Evolutionary conservation across 2,888 invertebrate genomes (phyloP).

Genomic region (Protophormia terraenovae): DNA sequence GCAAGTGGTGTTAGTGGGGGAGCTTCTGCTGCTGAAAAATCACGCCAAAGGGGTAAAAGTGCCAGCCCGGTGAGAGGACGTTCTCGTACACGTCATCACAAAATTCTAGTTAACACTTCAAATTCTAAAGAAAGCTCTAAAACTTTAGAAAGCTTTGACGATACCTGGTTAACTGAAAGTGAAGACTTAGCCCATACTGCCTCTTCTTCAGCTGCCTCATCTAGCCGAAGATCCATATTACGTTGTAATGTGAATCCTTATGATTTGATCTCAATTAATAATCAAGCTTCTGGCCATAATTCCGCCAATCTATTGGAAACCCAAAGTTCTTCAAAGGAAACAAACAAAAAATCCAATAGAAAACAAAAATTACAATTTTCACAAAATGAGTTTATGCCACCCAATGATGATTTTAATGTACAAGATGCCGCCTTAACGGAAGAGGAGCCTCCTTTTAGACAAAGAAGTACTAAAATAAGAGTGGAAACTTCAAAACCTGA

Average conservation of each 20-base stretch:
- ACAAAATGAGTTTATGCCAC: constrained; percentile 81
- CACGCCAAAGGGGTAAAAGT: constrained; percentile 81
- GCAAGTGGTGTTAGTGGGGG: constrained; percentile 20
- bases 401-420: constrained; percentile 82
- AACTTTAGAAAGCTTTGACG: constrained; percentile 67
- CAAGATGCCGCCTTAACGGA: constrained; percentile 78
- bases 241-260: constrained; percentile 93
- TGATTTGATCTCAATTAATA: constrained; percentile 86
- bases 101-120: constrained; percentile 73
- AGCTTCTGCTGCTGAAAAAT: constrained; percentile 74
- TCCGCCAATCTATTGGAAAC: constrained; percentile 37
- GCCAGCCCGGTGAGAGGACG: constrained; percentile 84
- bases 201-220: constrained; percentile 20
- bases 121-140: constrained; percentile 79
- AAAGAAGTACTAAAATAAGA: constrained; percentile 42
- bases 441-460: constrained; percentile 71
- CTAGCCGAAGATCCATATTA: constrained; percentile 86
- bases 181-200: constrained; percentile 70
- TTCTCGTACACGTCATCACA: constrained; percentile 81
- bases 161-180: constrained; percentile 79
- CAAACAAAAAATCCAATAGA: constrained; percentile 32
- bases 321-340: constrained; percentile 9
- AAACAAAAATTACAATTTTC: constrained; percentile 64
- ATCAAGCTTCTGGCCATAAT: constrained; percentile 25
- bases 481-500: constrained; percentile 15